A percentile compares a stretch with the other conserved stretches of the same genome.
Conservation (phyloP, 2,797 vertebrate species). For the Cynopterus sphinx region DNA sequence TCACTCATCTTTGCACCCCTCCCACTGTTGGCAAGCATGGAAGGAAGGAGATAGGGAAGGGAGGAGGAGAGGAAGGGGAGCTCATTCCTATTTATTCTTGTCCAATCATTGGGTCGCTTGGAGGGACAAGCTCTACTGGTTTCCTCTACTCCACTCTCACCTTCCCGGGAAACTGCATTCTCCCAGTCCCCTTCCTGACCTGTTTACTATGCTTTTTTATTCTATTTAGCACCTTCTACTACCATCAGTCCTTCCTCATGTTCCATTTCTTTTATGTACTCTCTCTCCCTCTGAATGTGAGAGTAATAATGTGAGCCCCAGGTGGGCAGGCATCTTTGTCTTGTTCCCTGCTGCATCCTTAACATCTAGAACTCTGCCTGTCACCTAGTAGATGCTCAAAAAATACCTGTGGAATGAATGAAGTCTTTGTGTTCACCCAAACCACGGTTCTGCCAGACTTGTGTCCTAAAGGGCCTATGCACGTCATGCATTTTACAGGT, state of each 20-base stretch:
- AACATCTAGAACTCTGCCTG: too few species aligned
- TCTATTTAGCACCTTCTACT: not conserved
- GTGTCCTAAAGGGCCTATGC: not conserved
- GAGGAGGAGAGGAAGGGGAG: too few species aligned
- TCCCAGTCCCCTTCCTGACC: not conserved
- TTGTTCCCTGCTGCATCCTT: not conserved
- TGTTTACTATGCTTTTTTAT: not conserved
- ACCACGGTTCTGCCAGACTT: not conserved
- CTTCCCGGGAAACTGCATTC: not conserved
- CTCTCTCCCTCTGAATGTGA: too few species aligned
- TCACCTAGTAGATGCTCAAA: not conserved
- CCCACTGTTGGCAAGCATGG: not conserved
- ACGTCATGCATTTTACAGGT: not conserved
- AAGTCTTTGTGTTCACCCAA: not conserved
- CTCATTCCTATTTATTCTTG: not conserved
- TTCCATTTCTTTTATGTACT: not conserved
- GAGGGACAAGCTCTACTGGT: not conserved
- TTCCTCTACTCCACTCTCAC: not conserved
- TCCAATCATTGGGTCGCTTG: not conserved
- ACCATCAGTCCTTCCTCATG: not conserved
- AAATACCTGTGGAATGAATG: not conserved
- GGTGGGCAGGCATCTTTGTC: not conserved
- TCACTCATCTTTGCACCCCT: not conserved
- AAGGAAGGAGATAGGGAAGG: not conserved
- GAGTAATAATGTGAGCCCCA: not conserved